These are phyloP conservation scores for Andrena trimmerana DNA, from an alignment of 2,888 invertebrate genomes.

Conservation along the genomic window DNA sequence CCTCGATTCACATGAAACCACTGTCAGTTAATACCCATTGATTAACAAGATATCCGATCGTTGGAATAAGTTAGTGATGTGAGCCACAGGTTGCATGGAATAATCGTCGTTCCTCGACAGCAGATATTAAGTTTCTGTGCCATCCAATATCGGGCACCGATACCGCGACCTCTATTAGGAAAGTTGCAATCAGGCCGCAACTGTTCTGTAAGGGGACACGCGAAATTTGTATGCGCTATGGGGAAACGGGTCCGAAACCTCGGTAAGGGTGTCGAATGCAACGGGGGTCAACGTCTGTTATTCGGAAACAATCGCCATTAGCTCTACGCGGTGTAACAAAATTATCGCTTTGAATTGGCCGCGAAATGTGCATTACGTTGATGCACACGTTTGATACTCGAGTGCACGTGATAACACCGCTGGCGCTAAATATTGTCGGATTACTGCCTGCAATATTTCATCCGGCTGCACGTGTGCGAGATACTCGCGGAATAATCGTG, in stretches of 20 bases:
- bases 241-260: not conserved
- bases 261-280: not conserved
- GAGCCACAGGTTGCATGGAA: not conserved
- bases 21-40: not conserved
- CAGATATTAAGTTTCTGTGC: conserved; percentile 12
- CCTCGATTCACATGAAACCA: not conserved
- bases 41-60: not conserved
- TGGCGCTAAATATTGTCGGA: conserved; percentile 18
- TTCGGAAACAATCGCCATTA: conserved; percentile 44
- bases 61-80: not conserved
- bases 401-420: conserved; percentile 6
- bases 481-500: not conserved
- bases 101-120: not conserved
- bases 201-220: not conserved
- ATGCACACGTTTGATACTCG: conserved; percentile 9
- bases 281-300: conserved; percentile 23
- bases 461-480: not conserved
- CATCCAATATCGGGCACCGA: conserved; percentile 1
- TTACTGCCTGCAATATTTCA: conserved; percentile 25
- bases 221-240: conserved; percentile 3
- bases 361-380: conserved; percentile 23
- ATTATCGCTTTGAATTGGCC: conserved; percentile 27
- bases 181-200: not conserved
- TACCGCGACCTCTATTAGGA: conserved; percentile 15
- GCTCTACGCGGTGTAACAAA: conserved; percentile 34